These are phyloP conservation scores for Phrynocephalus forsythii DNA, from an alignment of 2,797 vertebrate species.

Conservation along the genomic window DNA sequence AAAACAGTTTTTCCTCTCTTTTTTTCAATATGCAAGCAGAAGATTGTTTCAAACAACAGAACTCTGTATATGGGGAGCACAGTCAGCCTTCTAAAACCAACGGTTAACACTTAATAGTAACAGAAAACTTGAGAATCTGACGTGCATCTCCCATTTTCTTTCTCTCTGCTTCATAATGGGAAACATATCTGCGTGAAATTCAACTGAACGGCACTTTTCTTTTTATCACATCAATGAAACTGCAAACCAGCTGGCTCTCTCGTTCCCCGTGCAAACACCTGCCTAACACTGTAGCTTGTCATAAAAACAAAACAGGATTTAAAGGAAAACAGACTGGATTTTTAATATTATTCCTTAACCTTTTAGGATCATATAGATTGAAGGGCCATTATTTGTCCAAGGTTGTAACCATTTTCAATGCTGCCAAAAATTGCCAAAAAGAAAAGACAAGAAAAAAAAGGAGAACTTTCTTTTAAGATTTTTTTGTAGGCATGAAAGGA, in stretches of 20 bases:
- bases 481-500: conserved; percentile 73
- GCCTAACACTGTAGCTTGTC: conserved; percentile 73
- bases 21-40: conserved; percentile 83
- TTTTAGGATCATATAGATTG: conserved; percentile 71
- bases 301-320: conserved; percentile 47
- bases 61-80: conserved; percentile 76
- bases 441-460: neutral
- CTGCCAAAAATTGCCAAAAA: conserved; percentile 93
- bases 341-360: conserved; percentile 72
- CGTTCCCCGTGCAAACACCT: conserved; percentile 56
- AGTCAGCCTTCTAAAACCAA: conserved; percentile 79
- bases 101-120: conserved; percentile 78
- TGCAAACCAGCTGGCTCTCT: conserved; percentile 63
- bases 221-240: conserved; percentile 62
- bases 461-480: conserved; percentile 61
- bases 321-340: conserved; percentile 61
- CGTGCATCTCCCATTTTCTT: conserved; percentile 71
- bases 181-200: conserved; percentile 87
- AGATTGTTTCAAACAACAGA: conserved; percentile 77
- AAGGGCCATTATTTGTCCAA: conserved; percentile 72
- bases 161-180: conserved; percentile 77
- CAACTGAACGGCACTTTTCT: conserved; percentile 86
- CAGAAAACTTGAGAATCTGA: conserved; percentile 76
- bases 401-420: conserved; percentile 75
- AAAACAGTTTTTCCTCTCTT: conserved; percentile 75